Percentiles rank a stretch among this genome's conserved stretches.
Conservation (phyloP, 1,140 invertebrate genomes). For the Calephelis nemesis region DNA sequence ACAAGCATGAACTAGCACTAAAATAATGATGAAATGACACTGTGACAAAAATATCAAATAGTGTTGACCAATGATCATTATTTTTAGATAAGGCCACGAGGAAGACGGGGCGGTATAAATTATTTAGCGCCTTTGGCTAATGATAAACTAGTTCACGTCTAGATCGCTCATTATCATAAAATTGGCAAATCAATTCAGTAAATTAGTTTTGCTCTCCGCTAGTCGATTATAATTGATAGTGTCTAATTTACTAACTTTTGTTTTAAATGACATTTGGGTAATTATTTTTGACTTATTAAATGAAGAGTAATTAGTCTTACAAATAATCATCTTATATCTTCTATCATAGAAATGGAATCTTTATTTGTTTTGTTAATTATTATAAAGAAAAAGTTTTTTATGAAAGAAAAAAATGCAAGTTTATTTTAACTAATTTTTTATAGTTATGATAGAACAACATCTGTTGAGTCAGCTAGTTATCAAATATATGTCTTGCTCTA, state of each 20-base stretch:
- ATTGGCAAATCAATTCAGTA: constrained; percentile 13
- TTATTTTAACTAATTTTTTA: too few species aligned
- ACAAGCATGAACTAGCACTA: too few species aligned
- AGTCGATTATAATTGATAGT: constrained; percentile 10
- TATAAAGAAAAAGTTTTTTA: too few species aligned
- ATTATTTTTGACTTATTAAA: neutral
- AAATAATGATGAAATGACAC: neutral
- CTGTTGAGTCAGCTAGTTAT: too few species aligned
- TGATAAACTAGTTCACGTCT: constrained; percentile 16
- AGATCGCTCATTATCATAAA: constrained; percentile 17
- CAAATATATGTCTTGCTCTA: too few species aligned
- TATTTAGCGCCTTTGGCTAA: constrained; percentile 16
- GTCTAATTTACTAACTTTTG: constrained; percentile 8
- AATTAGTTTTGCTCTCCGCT: constrained; percentile 5
- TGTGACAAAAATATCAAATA: neutral
- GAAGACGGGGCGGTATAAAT: constrained; percentile 13
- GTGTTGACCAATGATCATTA: constrained; percentile 5
- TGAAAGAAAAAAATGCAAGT: too few species aligned
- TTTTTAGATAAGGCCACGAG: constrained; percentile 1
- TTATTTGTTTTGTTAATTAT: too few species aligned
- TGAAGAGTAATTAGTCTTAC: neutral
- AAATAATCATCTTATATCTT: too few species aligned
- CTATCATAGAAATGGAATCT: too few species aligned
- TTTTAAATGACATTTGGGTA: neutral
- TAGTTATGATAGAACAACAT: too few species aligned